Base-by-base conservation (phyloP, 1,140 invertebrate species). In the Potamilus streckersoni region DNA sequence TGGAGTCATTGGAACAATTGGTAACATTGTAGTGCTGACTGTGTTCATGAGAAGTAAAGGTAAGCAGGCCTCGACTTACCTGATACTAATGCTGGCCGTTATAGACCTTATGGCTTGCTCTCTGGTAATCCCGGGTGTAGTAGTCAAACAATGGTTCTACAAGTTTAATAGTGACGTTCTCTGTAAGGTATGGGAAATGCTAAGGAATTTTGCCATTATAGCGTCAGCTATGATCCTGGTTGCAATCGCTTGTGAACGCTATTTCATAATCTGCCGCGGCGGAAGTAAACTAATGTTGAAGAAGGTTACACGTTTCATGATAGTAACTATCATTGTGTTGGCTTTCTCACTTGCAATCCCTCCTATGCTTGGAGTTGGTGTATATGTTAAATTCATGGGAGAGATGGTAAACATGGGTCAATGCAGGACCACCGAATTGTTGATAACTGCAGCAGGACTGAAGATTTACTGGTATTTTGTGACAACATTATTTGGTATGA, bases 191-290 rank as follows among this genome's bases (percentile, higher is more conserved):
- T 81, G 79, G 68, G 84, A 86, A 71, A 64, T 80, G 19, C 49
- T 86, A 31, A 58, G 80, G 20, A 79, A 74, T 17, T 70, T 71
- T 27, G 78, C 78, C 14, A 82, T 86, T 23, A 82, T 83, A 1
- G 77, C 80, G 14, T 85, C 85, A 63, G 79, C 82, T 11, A 78
- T 84, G 60, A 81, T 84, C 20, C 72, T 86, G 0, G 79, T 82
- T 12, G 82, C 80, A 12, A 85, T 85, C 60, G 82, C 84, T 11
- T 79, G 83, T 74, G 85, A 86, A n/a, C 59, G 85, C 20, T 86
- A 79, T 74, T 76, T 82, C 60, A 63, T 85, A 2, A 84, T 86
- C 4, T 85, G 81, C 56, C 70, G 73, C 38, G 71, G 69, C 15
- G 69, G 78, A 2, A 74, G 67, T 17, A 73, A 66, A 31, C 61